Percentiles rank a stretch among this genome's conserved stretches.
phyloP scores from a whole-genome alignment of 2,113 vertebrate species.

The Hemicordylus capensis region DNA sequence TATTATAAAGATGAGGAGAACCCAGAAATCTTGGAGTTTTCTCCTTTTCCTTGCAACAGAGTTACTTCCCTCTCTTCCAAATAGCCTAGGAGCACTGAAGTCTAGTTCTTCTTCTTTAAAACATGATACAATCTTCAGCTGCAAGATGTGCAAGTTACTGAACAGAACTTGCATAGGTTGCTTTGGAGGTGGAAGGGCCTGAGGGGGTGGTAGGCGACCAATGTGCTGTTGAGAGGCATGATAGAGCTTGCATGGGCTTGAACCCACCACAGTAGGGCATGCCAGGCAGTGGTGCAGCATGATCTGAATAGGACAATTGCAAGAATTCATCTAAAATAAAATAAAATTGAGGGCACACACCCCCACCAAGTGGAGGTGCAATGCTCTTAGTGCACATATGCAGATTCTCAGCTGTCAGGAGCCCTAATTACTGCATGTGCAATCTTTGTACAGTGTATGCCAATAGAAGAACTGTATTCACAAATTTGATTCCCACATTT shows the following conservation, averaged over 20 bases:
- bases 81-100: background rate
- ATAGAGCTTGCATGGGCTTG: background rate
- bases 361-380: too few relatives aligned
- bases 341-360: too few relatives aligned
- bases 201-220: background rate
- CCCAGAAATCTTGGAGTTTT: background rate
- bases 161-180: background rate
- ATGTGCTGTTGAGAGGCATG: background rate
- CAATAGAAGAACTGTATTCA: too few relatives aligned
- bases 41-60: background rate
- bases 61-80: background rate
- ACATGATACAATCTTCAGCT: background rate
- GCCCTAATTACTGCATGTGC: too few relatives aligned
- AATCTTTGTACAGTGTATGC: too few relatives aligned
- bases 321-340: too few relatives aligned
- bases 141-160: background rate
- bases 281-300: too few relatives aligned
- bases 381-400: too few relatives aligned
- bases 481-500: too few relatives aligned
- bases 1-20: background rate
- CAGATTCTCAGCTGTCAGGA: too few relatives aligned
- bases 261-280: background rate
- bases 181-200: too few relatives aligned
- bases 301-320: too few relatives aligned
- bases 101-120: background rate